Conservation (phyloP, 1,140 invertebrate genomes). For the Drosophila mojavensis region DNA sequence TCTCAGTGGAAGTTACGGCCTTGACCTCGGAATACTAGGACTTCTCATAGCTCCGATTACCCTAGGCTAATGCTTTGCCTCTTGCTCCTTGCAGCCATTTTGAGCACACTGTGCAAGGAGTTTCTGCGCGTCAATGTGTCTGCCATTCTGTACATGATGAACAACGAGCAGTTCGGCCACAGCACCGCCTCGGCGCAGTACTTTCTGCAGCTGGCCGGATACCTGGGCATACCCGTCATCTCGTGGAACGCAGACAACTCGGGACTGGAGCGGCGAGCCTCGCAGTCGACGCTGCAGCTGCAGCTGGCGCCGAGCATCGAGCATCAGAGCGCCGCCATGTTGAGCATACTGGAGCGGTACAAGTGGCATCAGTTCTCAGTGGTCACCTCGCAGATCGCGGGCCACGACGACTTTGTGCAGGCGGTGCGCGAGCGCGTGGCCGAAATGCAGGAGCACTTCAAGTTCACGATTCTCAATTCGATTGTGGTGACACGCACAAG, state of each 20-base stretch:
- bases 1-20: too few relatives aligned
- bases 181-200: slow-evolving; percentile 97
- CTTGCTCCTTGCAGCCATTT: slow-evolving; percentile 87
- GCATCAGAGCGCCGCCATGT: slow-evolving; percentile 96
- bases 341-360: slow-evolving; percentile 96
- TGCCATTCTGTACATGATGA: slow-evolving; percentile 96
- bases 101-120: slow-evolving; percentile 94
- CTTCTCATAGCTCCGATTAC: too few relatives aligned
- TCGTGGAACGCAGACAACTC: slow-evolving; percentile 98
- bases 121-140: slow-evolving; percentile 95
- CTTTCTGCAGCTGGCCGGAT: slow-evolving; percentile 95
- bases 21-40: too few relatives aligned
- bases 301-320: slow-evolving; percentile 96
- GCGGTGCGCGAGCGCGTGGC: slow-evolving; percentile 94
- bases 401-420: slow-evolving; percentile 97
- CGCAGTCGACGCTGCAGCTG: slow-evolving; percentile 92
- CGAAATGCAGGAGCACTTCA: slow-evolving; percentile 93
- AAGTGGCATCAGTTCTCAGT: slow-evolving; percentile 98
- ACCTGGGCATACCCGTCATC: slow-evolving; percentile 93
- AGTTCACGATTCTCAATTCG: slow-evolving; percentile 94
- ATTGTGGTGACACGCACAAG: slow-evolving; percentile 90
- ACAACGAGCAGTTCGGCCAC: slow-evolving; percentile 93
- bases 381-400: slow-evolving; percentile 96
- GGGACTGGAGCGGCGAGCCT: slow-evolving; percentile 91
- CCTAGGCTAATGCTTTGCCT: too few relatives aligned